Conservation (phyloP, 2,113 vertebrate genomes). For the Eclectus roratus region DNA sequence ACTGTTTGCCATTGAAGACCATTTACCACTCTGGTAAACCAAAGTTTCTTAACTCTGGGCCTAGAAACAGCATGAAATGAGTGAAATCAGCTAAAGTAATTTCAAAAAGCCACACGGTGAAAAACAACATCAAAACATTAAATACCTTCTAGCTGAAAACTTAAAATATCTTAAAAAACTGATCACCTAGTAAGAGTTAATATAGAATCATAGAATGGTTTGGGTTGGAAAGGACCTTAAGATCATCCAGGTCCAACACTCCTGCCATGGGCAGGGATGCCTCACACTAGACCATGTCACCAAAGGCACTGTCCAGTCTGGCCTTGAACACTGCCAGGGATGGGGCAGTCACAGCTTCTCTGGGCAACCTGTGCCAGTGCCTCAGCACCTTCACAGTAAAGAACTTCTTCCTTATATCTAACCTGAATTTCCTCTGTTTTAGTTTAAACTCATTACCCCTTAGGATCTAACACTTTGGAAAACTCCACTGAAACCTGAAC, state of each 20-base stretch:
- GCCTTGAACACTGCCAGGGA: background rate
- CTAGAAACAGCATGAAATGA: background rate
- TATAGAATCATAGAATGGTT: background rate
- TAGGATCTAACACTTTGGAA: background rate
- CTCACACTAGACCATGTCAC: background rate
- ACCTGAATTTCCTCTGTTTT: background rate
- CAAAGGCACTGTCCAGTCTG: background rate
- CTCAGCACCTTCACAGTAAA: background rate
- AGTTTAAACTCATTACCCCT: background rate
- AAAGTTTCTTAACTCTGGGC: background rate
- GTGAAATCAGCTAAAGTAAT: background rate
- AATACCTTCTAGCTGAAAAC: background rate
- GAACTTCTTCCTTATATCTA: background rate
- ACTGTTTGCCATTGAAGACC: background rate
- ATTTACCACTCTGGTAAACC: background rate
- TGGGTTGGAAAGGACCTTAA: background rate
- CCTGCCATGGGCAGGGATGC: background rate
- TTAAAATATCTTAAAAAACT: background rate
- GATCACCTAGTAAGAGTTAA: background rate
- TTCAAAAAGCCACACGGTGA: background rate
- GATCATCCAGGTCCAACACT: background rate
- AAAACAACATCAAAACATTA: background rate
- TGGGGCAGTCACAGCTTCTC: background rate
- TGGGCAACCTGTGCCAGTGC: background rate
- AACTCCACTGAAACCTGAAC: background rate